Evolutionary conservation across 2,113 vertebrate species (phyloP), one percentile per base, ranked within the genome.

Genomic region (Platichthys stellatus): DNA sequence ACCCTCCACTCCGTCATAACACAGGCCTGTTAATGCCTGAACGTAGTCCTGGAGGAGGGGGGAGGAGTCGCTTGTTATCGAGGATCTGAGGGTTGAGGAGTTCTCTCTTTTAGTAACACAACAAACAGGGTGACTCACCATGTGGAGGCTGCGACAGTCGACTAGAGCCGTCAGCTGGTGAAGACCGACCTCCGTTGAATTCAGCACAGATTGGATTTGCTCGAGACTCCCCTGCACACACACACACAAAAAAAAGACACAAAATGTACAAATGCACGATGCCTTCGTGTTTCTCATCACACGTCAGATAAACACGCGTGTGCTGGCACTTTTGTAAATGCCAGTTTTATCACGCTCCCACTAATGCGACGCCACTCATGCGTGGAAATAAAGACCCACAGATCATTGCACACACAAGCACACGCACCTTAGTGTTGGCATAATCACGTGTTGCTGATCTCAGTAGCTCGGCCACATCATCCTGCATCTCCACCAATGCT

Each of bases 1-100:
- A 14, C 98, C 98, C 93, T 99, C 98, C 63, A 99, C 96, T 1
- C 98, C 97, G 3, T 99, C 98, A 0, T 97, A 99, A 89, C 98
- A 99, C 90, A 99, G 94, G 63, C 98, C 98, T 0, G 96, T 98
- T 90, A 99, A 87, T 3, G 98, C 96, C 88, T 99, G 97, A 71
- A 99, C 87, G 0, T 99, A 99, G 90, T 99, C 98, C 98, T 99
- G 4, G 7, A 9, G 53, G 24, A 58, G 26, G 26, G 43, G 18
- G 43, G 31, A 21, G 40, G 13, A 17, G 51, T 49, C 45, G 5
- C 15, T 18, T 49, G 24, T 61, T 51, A 15, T 14, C 1, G 26
- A 35, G 23, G 1, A 21, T 53, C n/a, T n/a, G 15, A 4, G 51
- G 45, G 45, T 14, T 28, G 20, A 76, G 54, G 53, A 63, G 20